Evolutionary conservation across 2,888 invertebrate genomes (phyloP), one percentile per base, ranked within the genome.

Genomic region (Archips crataeganus): DNA sequence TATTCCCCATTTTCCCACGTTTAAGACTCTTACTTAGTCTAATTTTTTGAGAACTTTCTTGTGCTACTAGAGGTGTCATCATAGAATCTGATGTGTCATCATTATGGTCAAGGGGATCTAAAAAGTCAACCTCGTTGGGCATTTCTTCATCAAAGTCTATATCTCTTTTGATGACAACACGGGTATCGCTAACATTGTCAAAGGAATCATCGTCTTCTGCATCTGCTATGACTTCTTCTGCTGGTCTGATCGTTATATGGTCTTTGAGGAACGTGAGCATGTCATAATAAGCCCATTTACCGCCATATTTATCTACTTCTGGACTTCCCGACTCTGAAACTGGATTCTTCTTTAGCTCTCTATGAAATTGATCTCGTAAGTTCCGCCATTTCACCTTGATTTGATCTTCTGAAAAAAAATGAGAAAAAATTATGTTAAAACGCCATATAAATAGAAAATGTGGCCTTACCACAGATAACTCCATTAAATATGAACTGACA

Each of bases 331-430:
- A 45, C 11, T 60, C 67, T 13, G 62, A 67, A 6, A 68, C 15
- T n/a, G 63, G 63, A 9, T 68, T 69, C 39, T 73, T 73, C 23
- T 68, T 73, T 23, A 73, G 39, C 49, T 73, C 73, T 49, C 73
- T 68, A 3, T 68, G 63, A 49, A 73, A 73, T 36, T 73, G 73
- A 23, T 73, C 73, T 64, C 73, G 36, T 34, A 73, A 23, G 49
- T 73, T 73, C 8, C 73, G 39, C 73, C 73, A 73, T 64, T 69
- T 73, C 47, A 69, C 57, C 39, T 73, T 73, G 2, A 73, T n/a
- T 64, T 73, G 73, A 42, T 73, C 73, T 47, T 73, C 73, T 73
- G 68, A 64, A 73, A 73, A 73, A 49, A 64, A 49, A 45, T 11
- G 4, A 59, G 8, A 8, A 47, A 6, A 57, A 15, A 13, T 11